Base-by-base conservation (phyloP, 2,888 invertebrate species). In the Ptilodon capucinus region DNA sequence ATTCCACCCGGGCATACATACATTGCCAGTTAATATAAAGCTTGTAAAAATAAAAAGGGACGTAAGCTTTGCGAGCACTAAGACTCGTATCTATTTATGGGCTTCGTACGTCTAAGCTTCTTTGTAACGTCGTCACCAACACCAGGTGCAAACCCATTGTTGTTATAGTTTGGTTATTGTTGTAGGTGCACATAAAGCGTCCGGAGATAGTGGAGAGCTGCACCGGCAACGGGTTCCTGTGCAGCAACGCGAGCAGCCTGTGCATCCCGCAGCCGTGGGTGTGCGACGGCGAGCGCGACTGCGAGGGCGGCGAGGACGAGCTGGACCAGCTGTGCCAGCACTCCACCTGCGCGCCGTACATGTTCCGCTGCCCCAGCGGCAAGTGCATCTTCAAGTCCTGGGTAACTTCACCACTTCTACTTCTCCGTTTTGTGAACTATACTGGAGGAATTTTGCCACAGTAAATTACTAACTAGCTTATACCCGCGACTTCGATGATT, bases 251-350 rank as follows among this genome's bases (percentile, higher is more conserved):
- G 14, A 74, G 67, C 52, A 92, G 90, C 11, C 86, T 90, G 38
- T 97, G 97, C 66, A 94, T 97, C 48, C 95, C 95, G 38, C 91
- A 91, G 65, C 93, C 94, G 14, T 96, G 95, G 93, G 93, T 93
- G 34, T 98, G 97, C 83, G 97, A 97, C 81, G 95, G 94, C 7
- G 95, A 95, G 62, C 81, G 90, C n/a, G 97, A 98, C 79, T 97
- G 97, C 68, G 80, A 85, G 0, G 93, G 93, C 54, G 93, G 92
- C 0, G 94, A 95, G 21, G 97, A 97, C 74, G 97, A 97, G 80
- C 73, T 68, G 0, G 92, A 93, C 48, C 81, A 82, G 1, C 72
- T 74, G 25, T 97, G 97, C 67, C 92, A 87, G n/a, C 87, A 92
- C 43, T 90, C 92, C 0, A 92, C 92, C 0, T 97, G 96, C 65